These are phyloP conservation scores for Gymnobelideus leadbeateri DNA, from an alignment of 2,113 vertebrate species.

Conservation along the genomic window DNA sequence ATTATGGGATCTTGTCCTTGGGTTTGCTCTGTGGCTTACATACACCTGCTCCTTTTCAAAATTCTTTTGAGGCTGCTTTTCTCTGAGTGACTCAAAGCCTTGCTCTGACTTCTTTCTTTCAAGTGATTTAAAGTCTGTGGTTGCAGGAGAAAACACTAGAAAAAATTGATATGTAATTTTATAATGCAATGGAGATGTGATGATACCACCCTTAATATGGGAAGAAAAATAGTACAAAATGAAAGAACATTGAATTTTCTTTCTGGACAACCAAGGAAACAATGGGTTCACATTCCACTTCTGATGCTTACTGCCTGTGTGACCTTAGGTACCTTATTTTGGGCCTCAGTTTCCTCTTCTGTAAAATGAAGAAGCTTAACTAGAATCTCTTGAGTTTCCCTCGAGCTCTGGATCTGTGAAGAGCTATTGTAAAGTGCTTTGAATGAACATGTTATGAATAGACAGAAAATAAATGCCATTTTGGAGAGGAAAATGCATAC, in stretches of 20 bases:
- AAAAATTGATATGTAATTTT: neutral
- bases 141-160: neutral
- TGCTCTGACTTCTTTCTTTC: neutral
- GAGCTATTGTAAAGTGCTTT: neutral
- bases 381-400: neutral
- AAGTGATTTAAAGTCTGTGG: neutral
- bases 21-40: neutral
- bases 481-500: neutral
- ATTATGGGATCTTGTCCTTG: slow-evolving; percentile 2
- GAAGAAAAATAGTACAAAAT: neutral
- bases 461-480: neutral
- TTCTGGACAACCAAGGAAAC: neutral
- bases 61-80: neutral
- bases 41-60: neutral
- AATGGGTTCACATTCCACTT: neutral
- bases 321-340: neutral
- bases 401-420: neutral
- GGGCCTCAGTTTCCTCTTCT: neutral
- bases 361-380: neutral
- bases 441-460: neutral
- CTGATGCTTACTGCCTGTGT: neutral
- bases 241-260: neutral
- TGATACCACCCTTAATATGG: neutral
- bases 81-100: neutral
- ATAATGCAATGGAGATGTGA: neutral